Percentiles rank a stretch among this genome's conserved stretches.
Conservation (phyloP, 1,140 invertebrate genomes). For the Leucophenga varia region DNA sequence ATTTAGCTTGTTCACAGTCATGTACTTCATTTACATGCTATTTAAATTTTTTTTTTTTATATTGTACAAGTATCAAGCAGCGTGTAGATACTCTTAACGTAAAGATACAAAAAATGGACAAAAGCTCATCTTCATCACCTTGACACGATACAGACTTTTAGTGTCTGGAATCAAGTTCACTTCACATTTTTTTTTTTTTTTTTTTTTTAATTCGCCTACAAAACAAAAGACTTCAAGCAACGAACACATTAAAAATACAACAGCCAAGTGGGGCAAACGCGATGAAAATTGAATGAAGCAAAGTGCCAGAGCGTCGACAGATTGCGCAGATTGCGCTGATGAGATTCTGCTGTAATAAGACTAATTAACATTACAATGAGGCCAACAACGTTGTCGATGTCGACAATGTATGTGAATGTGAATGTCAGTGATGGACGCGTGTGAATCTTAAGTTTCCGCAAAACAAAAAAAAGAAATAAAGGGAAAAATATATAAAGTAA, state of each 20-base stretch:
- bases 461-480: too few relatives aligned
- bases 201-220: not conserved
- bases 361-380: conserved; percentile 17
- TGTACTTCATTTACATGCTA: not conserved
- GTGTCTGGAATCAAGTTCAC: not conserved
- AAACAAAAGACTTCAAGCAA: conserved; percentile 1
- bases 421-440: too few relatives aligned
- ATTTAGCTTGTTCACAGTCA: not conserved
- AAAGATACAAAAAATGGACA: too few relatives aligned
- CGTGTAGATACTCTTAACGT: too few relatives aligned
- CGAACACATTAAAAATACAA: not conserved
- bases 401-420: too few relatives aligned
- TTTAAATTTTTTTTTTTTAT: not conserved
- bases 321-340: not conserved
- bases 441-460: too few relatives aligned
- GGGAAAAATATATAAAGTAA: too few relatives aligned
- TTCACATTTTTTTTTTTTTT: not conserved
- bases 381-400: too few relatives aligned
- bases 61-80: too few relatives aligned
- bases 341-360: conserved; percentile 5
- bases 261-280: not conserved
- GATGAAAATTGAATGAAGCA: not conserved
- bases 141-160: not conserved
- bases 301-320: not conserved
- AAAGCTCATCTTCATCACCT: conserved; percentile 3